Evolutionary conservation across 2,113 vertebrate species (phyloP).

Genomic region (Menidia beryllina): DNA sequence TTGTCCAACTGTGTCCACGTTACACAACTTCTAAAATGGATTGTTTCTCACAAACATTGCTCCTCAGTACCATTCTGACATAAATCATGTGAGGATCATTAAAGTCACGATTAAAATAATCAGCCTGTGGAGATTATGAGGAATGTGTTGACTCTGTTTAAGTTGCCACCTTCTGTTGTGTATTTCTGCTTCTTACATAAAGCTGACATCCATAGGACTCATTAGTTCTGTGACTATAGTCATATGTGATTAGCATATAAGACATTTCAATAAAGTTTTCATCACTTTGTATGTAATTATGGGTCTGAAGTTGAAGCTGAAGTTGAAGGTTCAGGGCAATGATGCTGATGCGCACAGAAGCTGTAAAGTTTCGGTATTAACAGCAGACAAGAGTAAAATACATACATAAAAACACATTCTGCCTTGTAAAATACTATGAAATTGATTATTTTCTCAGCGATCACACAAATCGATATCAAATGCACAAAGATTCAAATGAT

Average conservation of each 20-base stretch:
- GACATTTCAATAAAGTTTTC: constrained; percentile 2
- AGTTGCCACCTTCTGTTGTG: neutral
- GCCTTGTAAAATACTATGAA: constrained; percentile 67
- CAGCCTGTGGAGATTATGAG: neutral
- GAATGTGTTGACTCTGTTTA: neutral
- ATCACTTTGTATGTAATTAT: neutral
- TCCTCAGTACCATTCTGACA: neutral
- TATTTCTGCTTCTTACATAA: neutral
- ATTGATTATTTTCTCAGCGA: constrained; percentile 69
- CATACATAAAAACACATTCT: constrained; percentile 32
- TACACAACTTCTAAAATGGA: neutral
- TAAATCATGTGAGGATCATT: neutral
- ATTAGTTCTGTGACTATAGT: neutral
- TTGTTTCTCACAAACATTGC: neutral
- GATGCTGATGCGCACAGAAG: constrained; percentile 7
- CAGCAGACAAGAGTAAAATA: constrained; percentile 11
- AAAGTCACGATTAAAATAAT: neutral
- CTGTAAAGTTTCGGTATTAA: constrained; percentile 23
- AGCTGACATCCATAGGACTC: neutral
- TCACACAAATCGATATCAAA: constrained; percentile 73
- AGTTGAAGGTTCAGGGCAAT: constrained; percentile 2
- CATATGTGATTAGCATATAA: constrained; percentile 11
- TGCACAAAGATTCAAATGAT: constrained; percentile 69
- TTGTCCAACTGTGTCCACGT: neutral
- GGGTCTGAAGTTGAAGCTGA: neutral